Conservation (phyloP, 2,797 vertebrate genomes). For the Brachymystax lenok region DNA sequence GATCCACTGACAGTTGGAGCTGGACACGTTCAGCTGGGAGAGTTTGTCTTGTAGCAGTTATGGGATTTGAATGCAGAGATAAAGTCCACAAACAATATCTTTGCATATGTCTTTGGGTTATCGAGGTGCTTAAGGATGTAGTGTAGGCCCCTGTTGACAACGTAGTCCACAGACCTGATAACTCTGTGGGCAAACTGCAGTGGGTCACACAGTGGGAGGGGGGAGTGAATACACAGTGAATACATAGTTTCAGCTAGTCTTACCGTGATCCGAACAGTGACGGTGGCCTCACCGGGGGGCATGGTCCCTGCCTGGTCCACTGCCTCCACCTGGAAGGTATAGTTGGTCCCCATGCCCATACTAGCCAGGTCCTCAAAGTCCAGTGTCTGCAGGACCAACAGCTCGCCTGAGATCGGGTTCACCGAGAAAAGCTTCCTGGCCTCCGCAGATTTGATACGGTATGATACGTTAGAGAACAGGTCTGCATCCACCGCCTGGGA, state of each 20-base stretch:
- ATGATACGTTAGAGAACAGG: constrained; percentile 89
- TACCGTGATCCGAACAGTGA: constrained; percentile 92
- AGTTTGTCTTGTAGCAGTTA: no score
- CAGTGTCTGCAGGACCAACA: constrained; percentile 84
- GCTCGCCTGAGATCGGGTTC: constrained; percentile 83
- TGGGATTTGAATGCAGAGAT: no score
- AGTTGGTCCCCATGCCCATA: constrained; percentile 78
- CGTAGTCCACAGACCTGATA: no score
- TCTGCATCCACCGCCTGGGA: constrained; percentile 88
- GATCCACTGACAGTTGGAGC: no score
- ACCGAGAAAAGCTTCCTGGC: constrained; percentile 85
- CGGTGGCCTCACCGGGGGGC: constrained; percentile 90
- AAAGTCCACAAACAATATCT: no score
- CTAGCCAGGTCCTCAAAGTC: constrained; percentile 92
- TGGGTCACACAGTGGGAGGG: no score
- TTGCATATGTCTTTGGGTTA: no score
- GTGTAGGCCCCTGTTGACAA: no score
- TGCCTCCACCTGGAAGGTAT: constrained; percentile 93
- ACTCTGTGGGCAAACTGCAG: no score
- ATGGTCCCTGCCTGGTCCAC: constrained; percentile 85
- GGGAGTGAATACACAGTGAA: constrained; percentile 2
- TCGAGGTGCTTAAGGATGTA: no score
- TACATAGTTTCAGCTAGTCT: constrained; percentile 46
- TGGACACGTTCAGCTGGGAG: no score
- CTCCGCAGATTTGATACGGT: constrained; percentile 86